Evolutionary conservation across 2,113 vertebrate genomes (phyloP).

Genomic region (Carassius auratus): DNA sequence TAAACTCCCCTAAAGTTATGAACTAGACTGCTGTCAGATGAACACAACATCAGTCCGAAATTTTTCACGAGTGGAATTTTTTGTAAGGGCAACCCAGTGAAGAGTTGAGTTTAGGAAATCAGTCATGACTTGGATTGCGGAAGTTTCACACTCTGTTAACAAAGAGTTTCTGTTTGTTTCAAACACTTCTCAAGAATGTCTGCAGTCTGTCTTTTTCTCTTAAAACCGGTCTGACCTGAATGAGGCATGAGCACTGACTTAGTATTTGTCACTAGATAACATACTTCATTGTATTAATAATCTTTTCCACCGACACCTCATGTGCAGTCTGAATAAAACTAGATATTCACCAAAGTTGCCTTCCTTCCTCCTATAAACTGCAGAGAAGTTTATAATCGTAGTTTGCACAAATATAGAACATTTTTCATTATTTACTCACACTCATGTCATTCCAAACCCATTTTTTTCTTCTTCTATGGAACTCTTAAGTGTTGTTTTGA

Average conservation of each 20-base stretch:
- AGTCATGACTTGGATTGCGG: background rate
- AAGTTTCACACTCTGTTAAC: background rate
- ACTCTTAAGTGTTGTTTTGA: background rate
- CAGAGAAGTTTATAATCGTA: background rate
- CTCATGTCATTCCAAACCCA: background rate
- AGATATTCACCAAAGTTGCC: background rate
- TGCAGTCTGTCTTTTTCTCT: background rate
- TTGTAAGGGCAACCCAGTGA: too few species aligned
- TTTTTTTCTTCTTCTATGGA: background rate
- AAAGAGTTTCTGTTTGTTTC: constrained; percentile 5
- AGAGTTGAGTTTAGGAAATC: background rate
- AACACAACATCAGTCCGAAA: background rate
- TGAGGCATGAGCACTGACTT: constrained; percentile 18
- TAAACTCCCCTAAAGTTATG: background rate
- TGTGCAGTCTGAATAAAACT: background rate
- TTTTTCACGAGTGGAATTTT: background rate
- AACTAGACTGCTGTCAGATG: background rate
- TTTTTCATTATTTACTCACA: background rate
- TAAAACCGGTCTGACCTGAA: constrained; percentile 50
- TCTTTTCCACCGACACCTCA: background rate
- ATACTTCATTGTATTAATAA: background rate
- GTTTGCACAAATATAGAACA: background rate
- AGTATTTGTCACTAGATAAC: constrained; percentile 12
- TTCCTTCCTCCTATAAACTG: background rate
- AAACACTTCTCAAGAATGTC: background rate